Conservation (phyloP, 2,888 invertebrate species). For the Clistopyga incitator region DNA sequence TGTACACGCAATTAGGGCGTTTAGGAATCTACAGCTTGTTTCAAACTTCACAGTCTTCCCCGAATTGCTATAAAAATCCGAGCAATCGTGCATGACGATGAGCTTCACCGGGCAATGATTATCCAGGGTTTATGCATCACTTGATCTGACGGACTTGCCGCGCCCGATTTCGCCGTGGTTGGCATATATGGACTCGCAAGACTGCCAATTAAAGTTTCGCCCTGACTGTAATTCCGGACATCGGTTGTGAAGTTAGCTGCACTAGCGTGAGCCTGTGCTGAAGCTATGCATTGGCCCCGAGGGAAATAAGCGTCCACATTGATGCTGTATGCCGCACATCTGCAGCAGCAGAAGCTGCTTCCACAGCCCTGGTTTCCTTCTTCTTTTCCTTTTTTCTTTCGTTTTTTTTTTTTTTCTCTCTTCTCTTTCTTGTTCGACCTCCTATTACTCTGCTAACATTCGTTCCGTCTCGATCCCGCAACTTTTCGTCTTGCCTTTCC, state of each 20-base stretch:
- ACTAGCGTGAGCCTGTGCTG: conserved; percentile 41
- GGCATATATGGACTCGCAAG: conserved; percentile 60
- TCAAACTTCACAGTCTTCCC: not conserved
- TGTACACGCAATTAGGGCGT: not conserved
- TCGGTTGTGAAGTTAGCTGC: conserved; percentile 50
- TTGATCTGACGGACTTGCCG: conserved; percentile 52
- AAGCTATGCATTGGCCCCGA: conserved; percentile 59
- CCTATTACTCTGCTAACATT: conserved; percentile 34
- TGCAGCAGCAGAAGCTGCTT: conserved; percentile 51
- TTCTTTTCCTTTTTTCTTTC: conserved; percentile 19
- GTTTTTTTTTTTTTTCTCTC: conserved; percentile 6
- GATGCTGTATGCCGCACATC: conserved; percentile 58
- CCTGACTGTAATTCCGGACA: conserved; percentile 68
- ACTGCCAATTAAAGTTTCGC: conserved; percentile 71
- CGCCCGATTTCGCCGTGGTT: conserved; percentile 53
- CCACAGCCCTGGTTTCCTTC: conserved; percentile 13
- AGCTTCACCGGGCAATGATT: not conserved
- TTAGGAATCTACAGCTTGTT: not conserved
- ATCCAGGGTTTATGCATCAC: conserved; percentile 45
- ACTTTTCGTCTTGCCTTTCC: conserved; percentile 8
- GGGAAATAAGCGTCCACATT: conserved; percentile 71
- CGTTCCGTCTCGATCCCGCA: not conserved
- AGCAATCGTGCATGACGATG: not conserved
- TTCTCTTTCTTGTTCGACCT: not conserved
- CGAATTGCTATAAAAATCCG: not conserved